Evolutionary conservation across 2,888 invertebrate genomes (phyloP).

Genomic region (Isotomurus palustris): DNA sequence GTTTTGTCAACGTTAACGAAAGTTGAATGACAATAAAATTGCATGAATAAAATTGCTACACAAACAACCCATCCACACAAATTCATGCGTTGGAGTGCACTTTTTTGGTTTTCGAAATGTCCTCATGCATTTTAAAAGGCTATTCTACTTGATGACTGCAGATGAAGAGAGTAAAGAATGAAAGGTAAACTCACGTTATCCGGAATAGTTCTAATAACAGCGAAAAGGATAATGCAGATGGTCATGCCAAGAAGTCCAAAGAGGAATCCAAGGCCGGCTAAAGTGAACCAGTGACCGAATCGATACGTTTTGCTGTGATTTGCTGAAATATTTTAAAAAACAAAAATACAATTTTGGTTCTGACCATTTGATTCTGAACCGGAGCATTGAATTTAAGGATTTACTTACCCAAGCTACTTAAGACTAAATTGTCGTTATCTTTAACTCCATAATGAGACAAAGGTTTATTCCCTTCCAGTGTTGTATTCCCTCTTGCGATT

Average conservation of each 20-base stretch:
- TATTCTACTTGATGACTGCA: too few relatives aligned
- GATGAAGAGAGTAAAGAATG: slow-evolving; percentile 4
- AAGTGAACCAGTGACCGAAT: slow-evolving; percentile 50
- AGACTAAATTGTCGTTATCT: slow-evolving; percentile 48
- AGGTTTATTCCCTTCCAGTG: slow-evolving; percentile 46
- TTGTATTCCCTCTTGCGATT: slow-evolving; percentile 44
- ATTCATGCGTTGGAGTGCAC: too few relatives aligned
- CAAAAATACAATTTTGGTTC: neutral
- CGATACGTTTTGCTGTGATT: slow-evolving; percentile 32
- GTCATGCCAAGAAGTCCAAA: slow-evolving; percentile 50
- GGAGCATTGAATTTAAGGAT: too few relatives aligned
- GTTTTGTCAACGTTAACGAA: too few relatives aligned
- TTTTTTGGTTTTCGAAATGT: too few relatives aligned
- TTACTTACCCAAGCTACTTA: slow-evolving; percentile 47
- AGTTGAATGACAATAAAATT: too few relatives aligned
- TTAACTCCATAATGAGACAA: slow-evolving; percentile 46
- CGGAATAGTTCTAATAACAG: slow-evolving; percentile 37
- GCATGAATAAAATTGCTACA: too few relatives aligned
- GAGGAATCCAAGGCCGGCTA: slow-evolving; percentile 49
- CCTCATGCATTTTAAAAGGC: too few relatives aligned
- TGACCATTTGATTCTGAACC: neutral
- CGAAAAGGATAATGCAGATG: slow-evolving; percentile 47
- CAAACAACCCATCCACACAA: too few relatives aligned
- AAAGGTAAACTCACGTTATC: slow-evolving; percentile 39
- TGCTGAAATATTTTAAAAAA: neutral